Base-by-base conservation (phyloP, 2,113 vertebrate species). In the Eubucco bourcierii region DNA sequence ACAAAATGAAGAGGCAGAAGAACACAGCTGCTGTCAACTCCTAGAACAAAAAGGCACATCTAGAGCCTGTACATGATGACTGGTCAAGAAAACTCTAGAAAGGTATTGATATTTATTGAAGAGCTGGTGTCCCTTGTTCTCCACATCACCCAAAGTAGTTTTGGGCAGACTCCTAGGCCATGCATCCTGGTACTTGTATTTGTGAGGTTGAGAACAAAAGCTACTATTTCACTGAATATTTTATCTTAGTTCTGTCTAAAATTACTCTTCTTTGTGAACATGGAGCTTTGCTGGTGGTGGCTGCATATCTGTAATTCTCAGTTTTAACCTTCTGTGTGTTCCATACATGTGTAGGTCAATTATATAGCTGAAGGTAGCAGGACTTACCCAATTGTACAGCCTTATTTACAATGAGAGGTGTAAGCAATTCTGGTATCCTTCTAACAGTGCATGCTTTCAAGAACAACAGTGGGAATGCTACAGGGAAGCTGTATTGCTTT, bases 341-440 rank as follows among this genome's bases (percentile, higher is more conserved):
- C 52, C 14, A 3, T 61, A 23, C 0, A 0, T 31, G 41, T 64
- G 41, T 73, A 44, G 25, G 61, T 63, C 29, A 47, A 0, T 68
- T 58, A 21, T 3, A 34, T 4, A 9, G 7, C 41, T 77, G n/a
- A 46, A 70, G 27, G 65, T 10, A 72, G 46, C 58, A 76, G 52
- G 47, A 20, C 12, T 64, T 46, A 24, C 13, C 31, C 28, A 50
- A 31, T 33, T 1, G 1, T 71, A 27, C 58, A 33, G 28, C 21
- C 63, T 68, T 16, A 5, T 27, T 46, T 76, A 20, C 17, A 13
- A 25, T 60, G 53, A 34, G 52, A 65, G 9, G 27, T 59, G 16
- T 67, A 28, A 59, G 28, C 47, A 23, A 1, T 90, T 33, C 68
- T 53, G 46, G 7, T 31, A 12, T 50, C 23, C 31, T 24, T 70